Percentiles rank a stretch among this genome's conserved stretches.
Evolutionary conservation across 2,113 vertebrate genomes (phyloP).

Genomic region (Poicephalus gulielmi): DNA sequence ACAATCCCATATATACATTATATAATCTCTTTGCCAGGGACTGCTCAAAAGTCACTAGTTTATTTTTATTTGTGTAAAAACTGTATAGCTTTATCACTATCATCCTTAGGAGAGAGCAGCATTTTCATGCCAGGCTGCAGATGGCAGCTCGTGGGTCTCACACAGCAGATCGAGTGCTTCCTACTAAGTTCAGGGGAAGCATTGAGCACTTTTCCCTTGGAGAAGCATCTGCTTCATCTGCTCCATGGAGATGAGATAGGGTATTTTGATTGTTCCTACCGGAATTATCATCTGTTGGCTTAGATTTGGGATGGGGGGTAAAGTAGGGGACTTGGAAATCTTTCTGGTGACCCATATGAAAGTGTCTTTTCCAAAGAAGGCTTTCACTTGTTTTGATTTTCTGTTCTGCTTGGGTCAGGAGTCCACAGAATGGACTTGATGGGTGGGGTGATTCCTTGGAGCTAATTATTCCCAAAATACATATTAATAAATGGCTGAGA

Average conservation of each 20-base stretch:
- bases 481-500: background rate
- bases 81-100: background rate
- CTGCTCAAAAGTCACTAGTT: constrained; percentile 16
- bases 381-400: background rate
- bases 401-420: background rate
- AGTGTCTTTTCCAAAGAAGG: background rate
- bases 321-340: background rate
- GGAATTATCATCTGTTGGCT: background rate
- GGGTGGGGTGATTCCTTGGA: background rate
- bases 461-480: background rate
- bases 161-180: background rate
- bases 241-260: background rate
- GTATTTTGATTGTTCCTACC: background rate
- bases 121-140: background rate
- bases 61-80: constrained; percentile 39
- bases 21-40: constrained; percentile 22
- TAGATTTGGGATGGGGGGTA: background rate
- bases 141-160: background rate
- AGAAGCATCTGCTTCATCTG: background rate
- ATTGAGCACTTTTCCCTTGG: background rate
- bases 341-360: background rate
- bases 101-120: background rate
- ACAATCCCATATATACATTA: background rate
- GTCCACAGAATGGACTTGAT: background rate
- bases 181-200: background rate